These are phyloP conservation scores for Dicerorhinus sumatrensis DNA, from an alignment of 2,113 vertebrate species.

Conservation along the genomic window DNA sequence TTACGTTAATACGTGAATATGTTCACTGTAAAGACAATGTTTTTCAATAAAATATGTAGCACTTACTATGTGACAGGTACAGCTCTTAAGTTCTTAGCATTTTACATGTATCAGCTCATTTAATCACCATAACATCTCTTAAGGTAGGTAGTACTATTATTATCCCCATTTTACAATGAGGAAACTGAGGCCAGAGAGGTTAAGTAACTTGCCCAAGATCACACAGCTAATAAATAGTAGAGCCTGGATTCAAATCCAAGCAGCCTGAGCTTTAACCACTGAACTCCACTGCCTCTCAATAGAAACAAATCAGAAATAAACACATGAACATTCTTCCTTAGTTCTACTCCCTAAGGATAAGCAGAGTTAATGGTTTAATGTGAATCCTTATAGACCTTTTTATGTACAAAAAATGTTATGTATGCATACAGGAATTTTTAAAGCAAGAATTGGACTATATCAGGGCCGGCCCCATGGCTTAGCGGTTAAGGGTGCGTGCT, in stretches of 20 bases:
- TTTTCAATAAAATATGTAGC: neutral
- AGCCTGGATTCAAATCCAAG: neutral
- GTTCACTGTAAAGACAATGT: neutral
- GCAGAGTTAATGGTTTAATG: neutral
- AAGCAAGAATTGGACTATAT: neutral
- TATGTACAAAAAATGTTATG: neutral
- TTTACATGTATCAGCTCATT: neutral
- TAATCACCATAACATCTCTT: neutral
- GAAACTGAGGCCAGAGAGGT: neutral
- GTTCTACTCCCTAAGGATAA: neutral
- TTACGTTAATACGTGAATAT: conserved; percentile 12
- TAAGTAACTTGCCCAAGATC: neutral
- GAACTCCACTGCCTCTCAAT: neutral
- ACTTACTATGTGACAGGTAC: neutral
- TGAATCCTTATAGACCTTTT: conserved; percentile 7
- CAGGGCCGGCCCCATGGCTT: too few species aligned
- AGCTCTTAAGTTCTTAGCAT: conserved; percentile 31
- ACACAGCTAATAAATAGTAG: neutral
- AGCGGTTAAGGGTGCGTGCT: too few species aligned
- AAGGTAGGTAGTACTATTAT: neutral
- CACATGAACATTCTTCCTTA: neutral
- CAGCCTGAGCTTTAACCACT: neutral
- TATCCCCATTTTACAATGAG: neutral
- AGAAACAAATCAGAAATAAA: conserved; percentile 37
- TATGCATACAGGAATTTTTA: neutral